Conservation (phyloP, 2,797 vertebrate genomes). For the Coregonus sp. region DNA sequence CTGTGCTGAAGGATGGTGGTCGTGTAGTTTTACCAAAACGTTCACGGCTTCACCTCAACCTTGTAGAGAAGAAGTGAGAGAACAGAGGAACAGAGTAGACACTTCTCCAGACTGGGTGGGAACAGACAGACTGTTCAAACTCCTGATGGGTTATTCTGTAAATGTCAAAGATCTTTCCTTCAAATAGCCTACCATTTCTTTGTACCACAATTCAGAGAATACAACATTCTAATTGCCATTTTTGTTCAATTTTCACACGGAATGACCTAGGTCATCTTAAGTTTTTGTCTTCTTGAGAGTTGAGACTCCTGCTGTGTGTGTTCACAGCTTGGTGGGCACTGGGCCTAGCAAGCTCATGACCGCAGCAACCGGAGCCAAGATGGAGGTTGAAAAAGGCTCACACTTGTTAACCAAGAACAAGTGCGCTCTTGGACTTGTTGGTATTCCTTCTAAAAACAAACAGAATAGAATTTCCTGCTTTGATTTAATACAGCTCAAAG, state of each 20-base stretch:
- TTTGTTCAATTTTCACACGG: neutral
- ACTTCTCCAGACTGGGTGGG: neutral
- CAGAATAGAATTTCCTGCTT: conserved; percentile 53
- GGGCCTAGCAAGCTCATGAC: conserved; percentile 3
- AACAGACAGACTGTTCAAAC: neutral
- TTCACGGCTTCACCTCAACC: neutral
- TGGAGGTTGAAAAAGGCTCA: too few relatives aligned
- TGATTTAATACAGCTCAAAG: conserved; percentile 45
- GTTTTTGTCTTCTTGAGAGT: neutral
- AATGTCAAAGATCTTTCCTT: neutral
- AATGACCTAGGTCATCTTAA: neutral
- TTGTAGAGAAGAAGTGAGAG: neutral
- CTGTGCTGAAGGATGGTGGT: neutral
- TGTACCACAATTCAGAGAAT: neutral
- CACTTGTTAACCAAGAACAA: neutral
- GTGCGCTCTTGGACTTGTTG: neutral
- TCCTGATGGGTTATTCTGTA: neutral
- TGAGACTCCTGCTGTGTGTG: neutral
- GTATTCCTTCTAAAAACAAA: conserved; percentile 13
- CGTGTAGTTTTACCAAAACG: neutral
- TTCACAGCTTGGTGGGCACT: neutral
- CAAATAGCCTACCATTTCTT: neutral
- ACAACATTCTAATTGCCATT: neutral
- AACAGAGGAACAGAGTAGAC: neutral
- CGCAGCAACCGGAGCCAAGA: neutral